Percentiles rank a stretch among this genome's conserved stretches.
phyloP scores from a whole-genome alignment of 2,113 vertebrate genomes.

The Tursiops truncatus region DNA sequence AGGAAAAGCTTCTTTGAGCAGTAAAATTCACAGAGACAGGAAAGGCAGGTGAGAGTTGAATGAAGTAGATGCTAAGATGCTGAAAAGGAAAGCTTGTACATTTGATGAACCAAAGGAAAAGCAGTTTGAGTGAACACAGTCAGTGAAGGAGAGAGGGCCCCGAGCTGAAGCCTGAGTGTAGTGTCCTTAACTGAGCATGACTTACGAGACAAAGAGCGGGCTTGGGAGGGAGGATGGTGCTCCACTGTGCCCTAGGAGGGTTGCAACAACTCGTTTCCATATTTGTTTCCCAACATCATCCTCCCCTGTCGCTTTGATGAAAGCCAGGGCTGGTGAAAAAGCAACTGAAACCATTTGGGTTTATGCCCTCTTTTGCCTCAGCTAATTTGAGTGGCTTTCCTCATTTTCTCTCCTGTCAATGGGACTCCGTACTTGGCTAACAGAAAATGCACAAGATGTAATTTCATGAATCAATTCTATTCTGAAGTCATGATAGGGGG shows the following conservation, averaged over 20 bases:
- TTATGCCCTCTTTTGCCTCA: slow-evolving; percentile 8
- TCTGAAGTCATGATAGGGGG: neutral
- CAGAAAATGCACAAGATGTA: neutral
- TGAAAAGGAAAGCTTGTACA: neutral
- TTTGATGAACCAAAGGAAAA: neutral
- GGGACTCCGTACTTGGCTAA: neutral
- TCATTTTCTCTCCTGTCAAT: neutral
- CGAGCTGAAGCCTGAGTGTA: neutral
- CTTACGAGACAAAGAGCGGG: neutral
- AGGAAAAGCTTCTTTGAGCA: neutral
- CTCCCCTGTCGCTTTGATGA: neutral
- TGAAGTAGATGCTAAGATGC: neutral
- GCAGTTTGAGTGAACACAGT: neutral
- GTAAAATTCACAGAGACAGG: neutral
- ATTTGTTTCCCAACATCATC: neutral
- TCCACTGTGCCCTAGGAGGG: neutral
- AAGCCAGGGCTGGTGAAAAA: neutral
- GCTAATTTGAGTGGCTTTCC: neutral
- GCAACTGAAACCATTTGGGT: neutral
- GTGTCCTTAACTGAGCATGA: neutral
- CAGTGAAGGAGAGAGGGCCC: neutral
- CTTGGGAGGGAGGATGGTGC: neutral
- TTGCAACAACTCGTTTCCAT: neutral
- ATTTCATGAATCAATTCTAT: neutral
- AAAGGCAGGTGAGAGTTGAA: neutral